Percentiles rank a stretch among this genome's conserved stretches.
Conservation (phyloP, 2,113 vertebrate genomes). For the Silurus meridionalis region DNA sequence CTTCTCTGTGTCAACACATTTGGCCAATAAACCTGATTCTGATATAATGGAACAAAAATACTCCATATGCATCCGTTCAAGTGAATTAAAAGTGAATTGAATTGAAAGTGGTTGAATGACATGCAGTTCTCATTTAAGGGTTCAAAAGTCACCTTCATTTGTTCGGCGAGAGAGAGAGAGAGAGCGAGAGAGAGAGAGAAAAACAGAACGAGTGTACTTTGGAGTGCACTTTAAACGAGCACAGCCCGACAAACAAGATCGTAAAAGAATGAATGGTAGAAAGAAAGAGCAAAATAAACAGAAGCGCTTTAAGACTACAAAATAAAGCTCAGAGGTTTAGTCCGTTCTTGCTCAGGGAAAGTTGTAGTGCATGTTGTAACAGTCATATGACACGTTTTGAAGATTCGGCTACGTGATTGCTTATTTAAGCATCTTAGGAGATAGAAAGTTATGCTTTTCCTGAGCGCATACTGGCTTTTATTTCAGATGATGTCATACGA, state of each 20-base stretch:
- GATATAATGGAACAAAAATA: background rate
- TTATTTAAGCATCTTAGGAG: slow-evolving; percentile 3
- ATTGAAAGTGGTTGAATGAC: background rate
- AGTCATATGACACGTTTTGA: background rate
- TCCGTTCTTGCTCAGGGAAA: background rate
- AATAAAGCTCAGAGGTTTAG: background rate
- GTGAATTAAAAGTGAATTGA: background rate
- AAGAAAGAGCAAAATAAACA: slow-evolving; percentile 5
- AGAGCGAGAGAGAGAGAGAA: background rate
- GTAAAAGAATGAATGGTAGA: slow-evolving; percentile 30
- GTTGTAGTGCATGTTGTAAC: slow-evolving; percentile 32
- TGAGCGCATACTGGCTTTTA: background rate
- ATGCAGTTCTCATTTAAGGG: slow-evolving; percentile 1
- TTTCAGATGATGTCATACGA: background rate
- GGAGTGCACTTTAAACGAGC: slow-evolving; percentile 1
- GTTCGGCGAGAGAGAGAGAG: background rate
- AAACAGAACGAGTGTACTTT: background rate
- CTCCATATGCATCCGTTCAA: background rate
- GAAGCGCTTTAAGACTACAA: background rate
- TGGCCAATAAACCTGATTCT: too few relatives aligned
- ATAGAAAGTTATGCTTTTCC: background rate
- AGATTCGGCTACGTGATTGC: background rate
- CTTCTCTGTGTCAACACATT: too few relatives aligned
- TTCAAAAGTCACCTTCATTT: slow-evolving; percentile 44
- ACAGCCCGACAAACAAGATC: background rate